Conservation (phyloP, 2,797 vertebrate genomes). For the Telmatherina bonti region DNA sequence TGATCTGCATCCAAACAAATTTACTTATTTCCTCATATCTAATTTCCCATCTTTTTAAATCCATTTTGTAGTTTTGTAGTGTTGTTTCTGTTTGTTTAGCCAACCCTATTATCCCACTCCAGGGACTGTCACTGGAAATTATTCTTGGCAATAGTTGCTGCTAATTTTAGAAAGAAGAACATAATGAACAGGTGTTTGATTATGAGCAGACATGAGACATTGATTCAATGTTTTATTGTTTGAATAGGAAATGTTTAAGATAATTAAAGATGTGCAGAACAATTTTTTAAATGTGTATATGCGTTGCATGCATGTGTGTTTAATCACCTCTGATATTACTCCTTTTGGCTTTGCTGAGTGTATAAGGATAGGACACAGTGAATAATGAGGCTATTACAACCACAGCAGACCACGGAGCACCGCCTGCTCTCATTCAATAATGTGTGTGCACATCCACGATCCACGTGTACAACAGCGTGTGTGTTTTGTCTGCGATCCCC, state of each 20-base stretch:
- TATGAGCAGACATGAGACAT: not conserved
- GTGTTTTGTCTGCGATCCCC: conserved; percentile 45
- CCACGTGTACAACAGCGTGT: conserved; percentile 25
- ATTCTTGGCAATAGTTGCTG: not conserved
- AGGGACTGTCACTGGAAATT: not conserved
- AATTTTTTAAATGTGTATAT: conserved; percentile 24
- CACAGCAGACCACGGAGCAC: conserved; percentile 61
- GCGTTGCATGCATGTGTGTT: conserved; percentile 39
- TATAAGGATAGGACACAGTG: conserved; percentile 66
- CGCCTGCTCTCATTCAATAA: conserved; percentile 69
- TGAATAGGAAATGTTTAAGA: not conserved
- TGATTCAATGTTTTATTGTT: conserved; percentile 6
- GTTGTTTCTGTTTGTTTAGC: not conserved
- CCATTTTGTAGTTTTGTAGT: not conserved
- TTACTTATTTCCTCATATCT: not conserved
- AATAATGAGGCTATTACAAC: conserved; percentile 80
- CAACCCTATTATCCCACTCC: not conserved
- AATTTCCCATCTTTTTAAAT: not conserved
- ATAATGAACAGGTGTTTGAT: conserved; percentile 5
- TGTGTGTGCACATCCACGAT: conserved; percentile 45
- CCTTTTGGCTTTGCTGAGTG: conserved; percentile 60
- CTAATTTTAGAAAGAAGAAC: not conserved
- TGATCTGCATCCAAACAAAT: not conserved
- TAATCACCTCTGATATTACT: conserved; percentile 58
- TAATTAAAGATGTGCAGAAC: conserved; percentile 21